Conservation (phyloP, 2,888 invertebrate species). For the Tanypteryx hageni region DNA sequence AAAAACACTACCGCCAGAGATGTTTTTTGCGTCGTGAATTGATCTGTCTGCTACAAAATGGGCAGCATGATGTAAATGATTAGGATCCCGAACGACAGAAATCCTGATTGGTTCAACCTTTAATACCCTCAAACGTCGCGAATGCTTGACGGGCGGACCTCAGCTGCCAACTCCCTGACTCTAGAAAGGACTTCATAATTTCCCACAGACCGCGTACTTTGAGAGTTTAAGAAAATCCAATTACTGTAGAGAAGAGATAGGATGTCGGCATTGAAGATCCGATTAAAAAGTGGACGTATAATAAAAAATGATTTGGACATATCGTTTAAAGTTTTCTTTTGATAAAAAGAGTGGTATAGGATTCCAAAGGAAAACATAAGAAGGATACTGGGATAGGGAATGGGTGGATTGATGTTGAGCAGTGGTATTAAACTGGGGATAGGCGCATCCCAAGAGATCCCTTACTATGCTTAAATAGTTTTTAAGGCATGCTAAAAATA, state of each 20-base stretch:
- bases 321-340: background rate
- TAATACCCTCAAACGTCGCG: background rate
- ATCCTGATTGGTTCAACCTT: background rate
- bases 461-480: too few species aligned
- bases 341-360: background rate
- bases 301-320: background rate
- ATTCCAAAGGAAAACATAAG: too few species aligned
- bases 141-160: background rate
- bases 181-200: background rate
- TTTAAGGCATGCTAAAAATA: too few species aligned
- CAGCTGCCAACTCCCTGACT: background rate
- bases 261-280: background rate
- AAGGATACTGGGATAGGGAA: too few species aligned
- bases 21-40: too few species aligned
- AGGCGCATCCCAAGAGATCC: too few species aligned
- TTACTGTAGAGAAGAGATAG: background rate
- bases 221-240: slow-evolving; percentile 10
- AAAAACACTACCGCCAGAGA: too few species aligned
- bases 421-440: too few species aligned
- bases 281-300: background rate
- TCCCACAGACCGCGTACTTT: background rate
- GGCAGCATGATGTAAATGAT: background rate
- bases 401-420: too few species aligned
- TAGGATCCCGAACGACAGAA: background rate
- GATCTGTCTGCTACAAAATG: too few species aligned